Evolutionary conservation across 2,113 vertebrate genomes (phyloP).

Genomic region (Nettapus auritus): DNA sequence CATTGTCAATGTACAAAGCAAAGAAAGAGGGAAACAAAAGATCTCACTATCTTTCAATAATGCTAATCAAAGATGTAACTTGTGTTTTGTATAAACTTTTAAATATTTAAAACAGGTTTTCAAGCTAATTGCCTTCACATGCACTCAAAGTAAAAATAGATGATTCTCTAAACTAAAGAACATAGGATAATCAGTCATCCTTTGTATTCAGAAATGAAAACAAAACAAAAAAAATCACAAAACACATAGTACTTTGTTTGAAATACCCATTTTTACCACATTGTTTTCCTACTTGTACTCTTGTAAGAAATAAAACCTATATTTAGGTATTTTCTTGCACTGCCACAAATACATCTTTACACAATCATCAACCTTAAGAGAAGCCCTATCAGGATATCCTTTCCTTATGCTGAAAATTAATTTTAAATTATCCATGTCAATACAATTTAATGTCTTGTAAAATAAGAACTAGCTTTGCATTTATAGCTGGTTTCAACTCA

Average conservation of each 20-base stretch:
- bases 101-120: slow-evolving; percentile 4
- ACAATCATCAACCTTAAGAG: neutral
- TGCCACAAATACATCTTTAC: neutral
- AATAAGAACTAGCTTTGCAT: neutral
- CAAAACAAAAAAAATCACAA: neutral
- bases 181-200: neutral
- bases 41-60: neutral
- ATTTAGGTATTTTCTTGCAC: neutral
- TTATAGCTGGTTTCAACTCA: neutral
- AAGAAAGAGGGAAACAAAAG: neutral
- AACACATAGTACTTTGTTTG: neutral
- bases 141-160: neutral
- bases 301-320: neutral
- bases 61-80: neutral
- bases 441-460: neutral
- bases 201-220: neutral
- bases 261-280: neutral
- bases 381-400: neutral
- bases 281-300: neutral
- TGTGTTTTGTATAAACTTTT: neutral
- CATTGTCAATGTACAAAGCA: neutral
- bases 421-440: neutral
- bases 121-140: neutral
- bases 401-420: neutral
- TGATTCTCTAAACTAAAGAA: neutral